These are phyloP conservation scores for Psilanteris sp. DNA, from an alignment of 1,140 invertebrate species.

Conservation along the genomic window DNA sequence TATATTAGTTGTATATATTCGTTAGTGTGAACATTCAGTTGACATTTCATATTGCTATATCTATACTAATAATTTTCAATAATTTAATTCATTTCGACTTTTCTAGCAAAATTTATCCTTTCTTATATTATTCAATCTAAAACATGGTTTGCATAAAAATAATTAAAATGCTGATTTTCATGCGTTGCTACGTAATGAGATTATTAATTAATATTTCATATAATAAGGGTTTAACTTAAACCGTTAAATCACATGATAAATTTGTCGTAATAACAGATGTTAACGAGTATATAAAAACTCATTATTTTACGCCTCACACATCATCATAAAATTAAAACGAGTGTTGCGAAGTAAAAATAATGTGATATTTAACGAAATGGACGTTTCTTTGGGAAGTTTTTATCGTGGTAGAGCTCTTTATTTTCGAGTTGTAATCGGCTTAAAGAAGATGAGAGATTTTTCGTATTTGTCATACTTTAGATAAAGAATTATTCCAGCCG, in stretches of 20 bases:
- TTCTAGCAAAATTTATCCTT: no score
- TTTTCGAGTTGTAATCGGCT: conserved; percentile 46
- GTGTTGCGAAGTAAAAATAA: conserved; percentile 35
- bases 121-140: no score
- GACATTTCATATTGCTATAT: no score
- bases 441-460: conserved; percentile 42
- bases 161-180: no score
- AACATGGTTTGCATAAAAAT: no score
- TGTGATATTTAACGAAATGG: conserved; percentile 43
- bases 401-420: conserved; percentile 31
- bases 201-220: no score
- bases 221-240: no score
- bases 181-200: no score
- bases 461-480: conserved; percentile 47
- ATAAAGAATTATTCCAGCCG: conserved; percentile 28
- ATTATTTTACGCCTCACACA: conserved; percentile 27
- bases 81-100: no score
- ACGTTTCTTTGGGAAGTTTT: conserved; percentile 37
- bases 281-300: conserved; percentile 29
- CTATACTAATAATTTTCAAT: no score
- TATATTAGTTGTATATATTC: no score
- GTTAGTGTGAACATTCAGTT: no score
- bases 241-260: conserved; percentile 21
- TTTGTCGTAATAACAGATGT: conserved; percentile 31
- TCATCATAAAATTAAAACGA: conserved; percentile 47